These are phyloP conservation scores for Aramus guarauna DNA, from an alignment of 2,113 vertebrate genomes.

Conservation along the genomic window DNA sequence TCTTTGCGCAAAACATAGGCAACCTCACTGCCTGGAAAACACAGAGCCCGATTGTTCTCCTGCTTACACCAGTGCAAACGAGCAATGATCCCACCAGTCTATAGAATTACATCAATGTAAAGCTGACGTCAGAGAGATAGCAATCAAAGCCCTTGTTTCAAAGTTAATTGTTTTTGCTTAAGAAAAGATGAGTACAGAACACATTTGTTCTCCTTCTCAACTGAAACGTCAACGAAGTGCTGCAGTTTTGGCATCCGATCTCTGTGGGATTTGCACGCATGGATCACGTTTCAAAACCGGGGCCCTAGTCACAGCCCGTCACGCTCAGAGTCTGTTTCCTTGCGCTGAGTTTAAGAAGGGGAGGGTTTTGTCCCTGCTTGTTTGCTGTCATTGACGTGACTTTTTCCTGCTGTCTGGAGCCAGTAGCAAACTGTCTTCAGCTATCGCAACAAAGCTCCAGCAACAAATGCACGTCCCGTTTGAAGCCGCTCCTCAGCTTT, in stretches of 20 bases:
- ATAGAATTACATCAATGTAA: not conserved
- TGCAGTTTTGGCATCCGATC: not conserved
- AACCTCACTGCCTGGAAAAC: not conserved
- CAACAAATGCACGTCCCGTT: not conserved
- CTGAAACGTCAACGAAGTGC: not conserved
- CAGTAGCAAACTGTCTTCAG: not conserved
- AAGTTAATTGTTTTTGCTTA: not conserved
- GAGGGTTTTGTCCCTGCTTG: not conserved
- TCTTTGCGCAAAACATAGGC: conserved; percentile 3
- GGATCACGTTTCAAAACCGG: not conserved
- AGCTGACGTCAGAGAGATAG: not conserved
- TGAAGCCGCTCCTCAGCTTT: not conserved
- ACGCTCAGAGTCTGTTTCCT: not conserved
- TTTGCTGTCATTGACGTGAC: not conserved
- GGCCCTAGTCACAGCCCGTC: not conserved
- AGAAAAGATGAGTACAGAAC: not conserved
- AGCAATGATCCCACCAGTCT: not conserved
- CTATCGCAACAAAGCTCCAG: not conserved
- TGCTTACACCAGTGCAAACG: not conserved
- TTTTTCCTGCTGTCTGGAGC: not conserved
- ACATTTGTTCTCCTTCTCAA: conserved; percentile 9
- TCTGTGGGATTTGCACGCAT: not conserved
- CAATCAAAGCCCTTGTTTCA: conserved; percentile 3
- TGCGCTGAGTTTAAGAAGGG: not conserved
- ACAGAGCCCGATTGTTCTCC: not conserved